Evolutionary conservation across 2,888 invertebrate genomes (phyloP).

Genomic region (Rhingia campestris): DNA sequence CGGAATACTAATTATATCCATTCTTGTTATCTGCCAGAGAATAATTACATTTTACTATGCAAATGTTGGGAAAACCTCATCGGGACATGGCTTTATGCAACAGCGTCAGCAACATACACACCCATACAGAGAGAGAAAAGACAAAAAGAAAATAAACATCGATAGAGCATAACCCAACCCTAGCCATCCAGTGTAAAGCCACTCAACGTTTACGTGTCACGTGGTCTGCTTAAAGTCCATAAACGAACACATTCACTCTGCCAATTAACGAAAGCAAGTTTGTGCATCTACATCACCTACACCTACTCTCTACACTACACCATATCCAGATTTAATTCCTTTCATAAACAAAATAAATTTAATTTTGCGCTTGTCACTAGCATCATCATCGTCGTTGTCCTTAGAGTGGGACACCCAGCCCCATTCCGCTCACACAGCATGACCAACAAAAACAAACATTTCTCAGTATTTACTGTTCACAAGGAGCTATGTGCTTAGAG

Average conservation of each 20-base stretch:
- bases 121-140: background rate
- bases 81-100: conserved; percentile 18
- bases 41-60: conserved; percentile 43
- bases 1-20: conserved; percentile 53
- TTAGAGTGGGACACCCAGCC: background rate
- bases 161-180: background rate
- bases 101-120: background rate
- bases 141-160: background rate
- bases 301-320: background rate
- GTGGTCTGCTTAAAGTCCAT: conserved; percentile 50
- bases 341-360: conserved; percentile 73
- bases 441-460: conserved; percentile 51
- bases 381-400: conserved; percentile 10
- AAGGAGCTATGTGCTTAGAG: conserved; percentile 35
- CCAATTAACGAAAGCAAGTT: conserved; percentile 49
- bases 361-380: conserved; percentile 66
- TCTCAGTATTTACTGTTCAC: conserved; percentile 55
- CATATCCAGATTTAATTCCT: conserved; percentile 63
- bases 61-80: conserved; percentile 25
- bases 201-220: conserved; percentile 54
- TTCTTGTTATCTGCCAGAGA: conserved; percentile 45
- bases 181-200: conserved; percentile 20
- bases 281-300: background rate
- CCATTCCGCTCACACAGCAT: background rate
- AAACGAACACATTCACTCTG: conserved; percentile 45